Evolutionary conservation across 1,140 invertebrate species (phyloP).

Genomic region (Oppia nitens): DNA sequence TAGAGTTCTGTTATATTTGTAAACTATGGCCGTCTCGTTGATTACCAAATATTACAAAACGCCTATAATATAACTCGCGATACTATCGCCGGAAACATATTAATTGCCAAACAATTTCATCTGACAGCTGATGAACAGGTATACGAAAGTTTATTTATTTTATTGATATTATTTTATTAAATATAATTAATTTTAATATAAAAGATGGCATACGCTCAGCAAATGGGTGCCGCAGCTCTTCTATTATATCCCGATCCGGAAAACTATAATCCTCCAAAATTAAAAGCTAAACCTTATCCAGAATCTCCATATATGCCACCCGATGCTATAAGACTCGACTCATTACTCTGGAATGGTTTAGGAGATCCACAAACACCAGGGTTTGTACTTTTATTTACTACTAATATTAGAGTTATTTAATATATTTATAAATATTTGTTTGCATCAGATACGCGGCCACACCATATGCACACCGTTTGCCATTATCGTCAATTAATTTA

Average conservation of each 20-base stretch:
- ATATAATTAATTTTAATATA: background rate
- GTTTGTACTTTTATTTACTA: background rate
- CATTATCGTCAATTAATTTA: background rate
- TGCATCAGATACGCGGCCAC: conserved; percentile 30
- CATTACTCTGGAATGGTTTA: conserved; percentile 29
- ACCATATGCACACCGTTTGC: conserved; percentile 22
- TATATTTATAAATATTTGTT: background rate
- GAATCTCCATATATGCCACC: conserved; percentile 33
- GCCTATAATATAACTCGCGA: conserved; percentile 12
- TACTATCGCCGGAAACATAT: conserved; percentile 19
- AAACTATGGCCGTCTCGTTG: conserved; percentile 19
- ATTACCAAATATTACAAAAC: conserved; percentile 19
- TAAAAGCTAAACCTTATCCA: conserved; percentile 27
- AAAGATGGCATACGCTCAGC: conserved; percentile 29
- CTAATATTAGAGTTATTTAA: background rate
- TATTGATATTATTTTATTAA: background rate
- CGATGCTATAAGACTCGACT: conserved; percentile 29
- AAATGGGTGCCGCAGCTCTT: conserved; percentile 28
- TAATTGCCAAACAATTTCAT: conserved; percentile 19
- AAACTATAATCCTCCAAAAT: conserved; percentile 28
- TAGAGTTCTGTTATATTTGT: conserved; percentile 18
- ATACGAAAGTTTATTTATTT: background rate
- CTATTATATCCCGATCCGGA: conserved; percentile 36
- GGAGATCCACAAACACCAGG: conserved; percentile 35
- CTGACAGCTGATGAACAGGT: conserved; percentile 18